Evolutionary conservation across 2,888 invertebrate species (phyloP), one percentile per base, ranked within the genome.

Genomic region (Lysandra bellargus): DNA sequence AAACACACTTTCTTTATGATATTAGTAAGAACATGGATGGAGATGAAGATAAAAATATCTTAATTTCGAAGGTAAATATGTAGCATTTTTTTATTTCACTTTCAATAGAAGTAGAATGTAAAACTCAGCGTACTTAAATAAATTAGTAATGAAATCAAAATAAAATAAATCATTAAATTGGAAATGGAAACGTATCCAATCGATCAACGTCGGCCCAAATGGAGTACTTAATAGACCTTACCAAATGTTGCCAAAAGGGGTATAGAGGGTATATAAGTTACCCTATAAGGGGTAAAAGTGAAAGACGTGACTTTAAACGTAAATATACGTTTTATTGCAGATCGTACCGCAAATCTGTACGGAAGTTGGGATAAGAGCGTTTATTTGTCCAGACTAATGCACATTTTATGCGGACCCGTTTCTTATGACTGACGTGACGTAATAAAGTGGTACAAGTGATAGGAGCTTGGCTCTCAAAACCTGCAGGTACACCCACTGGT

Each of bases 311-410:
- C 61, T 79, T 79, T 79, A 79, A 79, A 79, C 75, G 75, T 79
- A 78, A 78, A 78, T 78, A 78, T 75, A 79, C 79, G 79, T 80
- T 79, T 81, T 80, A 80, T 80, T 78, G 61, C 72, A 57, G 40
- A 78, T 57, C 79, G 12, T 76, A 86, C 88, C 90, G 86, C 91
- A 91, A 91, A 92, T 91, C 90, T 90, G 86, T 84, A 80, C 85
- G 83, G 87, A 83, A 86, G 61, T 75, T 87, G 86, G 90, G 90
- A 89, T 91, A 90, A 91, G 90, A 91, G 91, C 91, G 90, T 92
- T 92, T 91, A 92, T 92, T 92, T 92, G 92, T 92, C 92, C 91
- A 90, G 90, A 91, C 92, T 92, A 91, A 92, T 92, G 92, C 90
- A 92, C 92, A 92, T 92, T 92, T 92, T 92, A 92, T 92, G 90